phyloP scores from a whole-genome alignment of 92 coral and sea anemone genomes.

The Phenganax stokvisi region DNA sequence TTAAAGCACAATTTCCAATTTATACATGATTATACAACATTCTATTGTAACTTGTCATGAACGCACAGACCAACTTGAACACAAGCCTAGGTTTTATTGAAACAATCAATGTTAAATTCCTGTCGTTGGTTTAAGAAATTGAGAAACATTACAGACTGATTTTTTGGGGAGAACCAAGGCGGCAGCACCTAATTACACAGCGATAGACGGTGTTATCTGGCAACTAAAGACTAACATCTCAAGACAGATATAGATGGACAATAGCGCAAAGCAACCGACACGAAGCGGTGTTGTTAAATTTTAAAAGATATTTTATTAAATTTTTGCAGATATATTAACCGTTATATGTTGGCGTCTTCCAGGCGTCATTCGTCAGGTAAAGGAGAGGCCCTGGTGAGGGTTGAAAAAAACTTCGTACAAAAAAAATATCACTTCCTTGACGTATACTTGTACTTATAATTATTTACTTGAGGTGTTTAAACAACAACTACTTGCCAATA shows the following conservation, averaged over 20 bases:
- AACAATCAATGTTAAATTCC: background rate
- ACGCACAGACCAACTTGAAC: constrained; percentile 9
- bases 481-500: constrained; percentile 31
- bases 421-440: background rate
- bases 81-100: background rate
- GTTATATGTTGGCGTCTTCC: constrained; percentile 27
- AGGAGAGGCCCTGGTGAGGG: background rate
- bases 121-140: background rate
- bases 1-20: constrained; percentile 29
- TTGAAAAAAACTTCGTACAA: background rate
- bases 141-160: background rate
- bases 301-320: constrained; percentile 38
- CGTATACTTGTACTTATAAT: background rate
- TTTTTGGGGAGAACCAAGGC: background rate
- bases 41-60: constrained; percentile 27
- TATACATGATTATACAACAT: constrained; percentile 21
- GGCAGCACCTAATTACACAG: constrained; percentile 7
- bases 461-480: constrained; percentile 27
- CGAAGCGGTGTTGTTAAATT: constrained; percentile 21
- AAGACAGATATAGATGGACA: constrained; percentile 23
- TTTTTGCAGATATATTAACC: constrained; percentile 34
- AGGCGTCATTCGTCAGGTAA: constrained; percentile 26
- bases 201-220: background rate
- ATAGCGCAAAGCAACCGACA: constrained; percentile 27
- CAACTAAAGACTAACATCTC: constrained; percentile 20